phyloP scores from a whole-genome alignment of 2,888 invertebrate genomes.

The Trichacis sp. region DNA sequence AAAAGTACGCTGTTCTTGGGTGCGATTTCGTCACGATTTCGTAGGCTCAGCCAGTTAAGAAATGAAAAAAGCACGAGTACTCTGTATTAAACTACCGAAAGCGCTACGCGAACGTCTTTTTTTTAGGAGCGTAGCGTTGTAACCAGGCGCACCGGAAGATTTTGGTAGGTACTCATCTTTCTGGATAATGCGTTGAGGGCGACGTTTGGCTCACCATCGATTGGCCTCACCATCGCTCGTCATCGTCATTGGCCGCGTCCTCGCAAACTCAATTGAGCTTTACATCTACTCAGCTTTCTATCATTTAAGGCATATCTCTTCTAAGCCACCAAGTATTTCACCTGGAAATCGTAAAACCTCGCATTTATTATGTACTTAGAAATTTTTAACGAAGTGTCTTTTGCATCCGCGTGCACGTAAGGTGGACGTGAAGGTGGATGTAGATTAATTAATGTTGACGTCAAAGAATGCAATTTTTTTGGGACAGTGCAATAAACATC shows the following conservation, averaged over 20 bases:
- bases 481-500: too few relatives aligned
- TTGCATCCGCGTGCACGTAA: too few relatives aligned
- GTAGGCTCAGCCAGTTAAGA: not conserved
- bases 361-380: too few relatives aligned
- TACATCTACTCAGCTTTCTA: conserved; percentile 35
- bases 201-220: conserved; percentile 23
- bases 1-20: too few relatives aligned
- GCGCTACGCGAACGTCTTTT: not conserved
- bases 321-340: conserved; percentile 29
- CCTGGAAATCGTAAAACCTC: too few relatives aligned
- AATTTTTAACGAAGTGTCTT: too few relatives aligned
- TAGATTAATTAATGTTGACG: too few relatives aligned
- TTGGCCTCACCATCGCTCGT: conserved; percentile 22
- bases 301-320: conserved; percentile 37
- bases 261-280: conserved; percentile 33
- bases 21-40: too few relatives aligned
- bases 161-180: not conserved
- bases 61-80: conserved; percentile 32
- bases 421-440: too few relatives aligned
- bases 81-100: conserved; percentile 25
- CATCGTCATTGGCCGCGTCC: conserved; percentile 19
- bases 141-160: conserved; percentile 16
- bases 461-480: too few relatives aligned
- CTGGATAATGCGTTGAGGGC: conserved; percentile 9
- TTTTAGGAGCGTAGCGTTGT: not conserved